Evolutionary conservation across 2,888 invertebrate species (phyloP), one percentile per base, ranked within the genome.

Genomic region (Eulithis testata): DNA sequence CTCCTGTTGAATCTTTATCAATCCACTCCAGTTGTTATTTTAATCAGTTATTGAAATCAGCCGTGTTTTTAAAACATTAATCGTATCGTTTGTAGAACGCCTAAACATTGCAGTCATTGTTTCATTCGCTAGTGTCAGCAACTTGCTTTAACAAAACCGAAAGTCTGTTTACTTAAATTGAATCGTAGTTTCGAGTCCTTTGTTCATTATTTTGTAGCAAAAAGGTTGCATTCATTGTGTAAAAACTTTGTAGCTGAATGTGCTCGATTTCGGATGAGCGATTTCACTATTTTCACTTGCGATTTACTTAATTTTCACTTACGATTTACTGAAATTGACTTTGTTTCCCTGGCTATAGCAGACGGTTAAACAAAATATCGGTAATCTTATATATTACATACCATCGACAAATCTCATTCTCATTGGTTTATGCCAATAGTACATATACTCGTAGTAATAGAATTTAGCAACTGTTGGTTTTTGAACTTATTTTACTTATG

Each of bases 61-160:
- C 72, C 65, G 60, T 57, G 47, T 74, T 76, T 70, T 64, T 59
- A 47, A 74, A 75, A 80, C 76, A 77, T 73, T 66, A 69, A 55
- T 45, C 60, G 64, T 62, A 47, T 54, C 58, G 14, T 60, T 45
- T 51, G 53, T 52, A 65, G 63, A 55, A 59, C 68, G 53, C 61
- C 69, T 72, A 69, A 65, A 66, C 69, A 76, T 55, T 63, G 59
- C 45, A 62, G 55, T 70, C 74, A 73, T 69, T 74, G 74, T 76
- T 49, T 53, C 44, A 54, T 61, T 65, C 54, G 57, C 47, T 49
- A 62, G 36, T 55, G 60, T 60, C 63, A 63, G 63, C 60, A 44
- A 43, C 36, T 50, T 60, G 7, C n/a, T 31, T 53, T 51, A 59
- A 64, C 50, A 51, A 60, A 55, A 11, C 37, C 60, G 12, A 40